Conservation (phyloP, 2,888 invertebrate genomes). For the Aspidiotus rigidus region DNA sequence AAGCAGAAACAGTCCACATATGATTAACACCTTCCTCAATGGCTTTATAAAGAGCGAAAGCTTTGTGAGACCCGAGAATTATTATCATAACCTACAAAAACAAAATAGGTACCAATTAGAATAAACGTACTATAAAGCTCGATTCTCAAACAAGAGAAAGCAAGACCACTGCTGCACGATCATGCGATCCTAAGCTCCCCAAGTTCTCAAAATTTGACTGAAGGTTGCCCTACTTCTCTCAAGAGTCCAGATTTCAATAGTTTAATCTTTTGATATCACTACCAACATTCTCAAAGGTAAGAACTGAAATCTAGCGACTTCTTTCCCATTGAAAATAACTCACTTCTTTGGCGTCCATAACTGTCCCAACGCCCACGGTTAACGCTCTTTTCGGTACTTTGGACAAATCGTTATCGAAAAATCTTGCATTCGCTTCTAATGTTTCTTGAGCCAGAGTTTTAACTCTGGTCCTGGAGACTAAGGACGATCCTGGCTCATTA, state of each 20-base stretch:
- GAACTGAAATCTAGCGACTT: no score
- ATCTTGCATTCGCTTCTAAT: slow-evolving; percentile 91
- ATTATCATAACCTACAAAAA: slow-evolving; percentile 79
- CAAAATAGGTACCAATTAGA: neutral
- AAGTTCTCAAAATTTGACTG: no score
- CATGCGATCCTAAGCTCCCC: no score
- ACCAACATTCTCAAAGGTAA: no score
- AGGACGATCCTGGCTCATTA: slow-evolving; percentile 96
- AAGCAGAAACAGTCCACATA: slow-evolving; percentile 99
- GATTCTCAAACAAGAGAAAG: no score
- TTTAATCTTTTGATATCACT: no score
- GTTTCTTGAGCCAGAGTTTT: slow-evolving; percentile 96
- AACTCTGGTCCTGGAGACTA: slow-evolving; percentile 88
- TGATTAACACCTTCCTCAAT: slow-evolving; percentile 98
- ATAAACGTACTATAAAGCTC: neutral
- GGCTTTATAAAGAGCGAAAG: slow-evolving; percentile 92
- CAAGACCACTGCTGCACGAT: no score
- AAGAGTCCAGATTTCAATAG: no score
- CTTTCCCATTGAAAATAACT: no score
- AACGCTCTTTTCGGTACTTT: slow-evolving; percentile 93
- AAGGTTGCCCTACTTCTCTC: no score
- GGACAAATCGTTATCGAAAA: slow-evolving; percentile 86
- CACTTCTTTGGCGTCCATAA: slow-evolving; percentile 96
- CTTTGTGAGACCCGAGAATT: slow-evolving; percentile 92
- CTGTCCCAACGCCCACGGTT: slow-evolving; percentile 97